Base-by-base conservation (phyloP, 2,113 vertebrate genomes). In the Hydropotes inermis region DNA sequence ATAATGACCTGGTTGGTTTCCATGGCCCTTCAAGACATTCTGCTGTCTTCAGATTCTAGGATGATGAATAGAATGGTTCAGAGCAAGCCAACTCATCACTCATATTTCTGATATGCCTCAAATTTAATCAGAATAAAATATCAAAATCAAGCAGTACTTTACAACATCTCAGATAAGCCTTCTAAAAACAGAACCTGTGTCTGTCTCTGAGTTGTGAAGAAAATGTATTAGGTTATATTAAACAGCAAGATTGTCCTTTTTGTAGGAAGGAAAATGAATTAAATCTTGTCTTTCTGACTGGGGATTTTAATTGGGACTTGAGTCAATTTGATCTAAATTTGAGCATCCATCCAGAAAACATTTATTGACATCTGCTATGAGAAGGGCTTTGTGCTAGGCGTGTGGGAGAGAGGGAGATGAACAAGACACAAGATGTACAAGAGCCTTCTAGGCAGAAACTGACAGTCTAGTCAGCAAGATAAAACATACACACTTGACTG, bases 201-300 rank as follows among this genome's bases (percentile, higher is more conserved):
- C 97, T 98, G 96, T 84, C 91, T 97, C 96, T 79, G 89, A 98
- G 91, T 95, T 97, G 96, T 97, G 96, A 97, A 97, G 96, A 93
- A 94, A 97, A 96, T 93, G 91, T 98, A 98, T 98, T 98, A 97
- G 95, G 95, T 97, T 97, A 98, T 96, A 97, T 97, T 97, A 98
- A 97, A 97, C 60, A 98, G 94, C 76, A 97, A 94, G 88, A 95
- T 95, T 98, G 98, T 95, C 89, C 97, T 97, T 98, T 98, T 98
- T 58, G 95, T 94, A 96, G 92, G 64, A 64, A 61, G 86, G 64
- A 97, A 97, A 97, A 58, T 87, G 55, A 98, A 98, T 97, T 93
- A 97, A 89, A 96, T 96, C 83, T 95, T 91, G 47, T 97, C 91
- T 95, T 97, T 78, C 93, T 96, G 93, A 84, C 89, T 96, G 36